Conservation (phyloP, 2,888 invertebrate genomes). For the Acanthosepion pharaonis region DNA sequence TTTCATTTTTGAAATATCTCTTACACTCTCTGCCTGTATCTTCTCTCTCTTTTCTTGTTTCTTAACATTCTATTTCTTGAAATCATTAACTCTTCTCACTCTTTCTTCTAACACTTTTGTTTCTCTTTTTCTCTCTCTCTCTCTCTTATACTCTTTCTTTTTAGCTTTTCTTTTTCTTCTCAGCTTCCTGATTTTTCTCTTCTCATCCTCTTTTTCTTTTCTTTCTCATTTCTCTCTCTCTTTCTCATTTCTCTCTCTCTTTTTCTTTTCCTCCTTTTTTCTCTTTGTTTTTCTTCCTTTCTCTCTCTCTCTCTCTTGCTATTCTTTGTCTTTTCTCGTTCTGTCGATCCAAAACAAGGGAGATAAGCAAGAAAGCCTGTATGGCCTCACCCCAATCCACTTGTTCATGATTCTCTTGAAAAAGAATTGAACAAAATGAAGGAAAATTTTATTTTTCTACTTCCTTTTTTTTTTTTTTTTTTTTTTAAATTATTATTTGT, state of each 20-base stretch:
- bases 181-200: background rate
- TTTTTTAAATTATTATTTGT: background rate
- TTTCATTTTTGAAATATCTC: background rate
- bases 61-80: background rate
- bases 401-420: constrained; percentile 16
- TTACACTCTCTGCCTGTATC: background rate
- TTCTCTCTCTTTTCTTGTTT: background rate
- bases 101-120: background rate
- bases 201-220: background rate
- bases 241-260: background rate
- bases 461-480: background rate
- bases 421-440: constrained; percentile 1
- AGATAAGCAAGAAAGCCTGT: constrained; percentile 20
- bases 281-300: background rate
- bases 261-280: background rate
- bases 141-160: background rate
- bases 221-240: background rate
- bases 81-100: background rate
- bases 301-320: background rate
- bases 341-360: background rate
- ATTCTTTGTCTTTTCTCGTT: background rate
- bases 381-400: background rate
- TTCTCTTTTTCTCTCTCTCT: background rate
- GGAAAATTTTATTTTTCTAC: constrained; percentile 21
- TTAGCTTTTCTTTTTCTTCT: background rate